Evolutionary conservation across 2,888 invertebrate species (phyloP).

Genomic region (Homarus gammarus): DNA sequence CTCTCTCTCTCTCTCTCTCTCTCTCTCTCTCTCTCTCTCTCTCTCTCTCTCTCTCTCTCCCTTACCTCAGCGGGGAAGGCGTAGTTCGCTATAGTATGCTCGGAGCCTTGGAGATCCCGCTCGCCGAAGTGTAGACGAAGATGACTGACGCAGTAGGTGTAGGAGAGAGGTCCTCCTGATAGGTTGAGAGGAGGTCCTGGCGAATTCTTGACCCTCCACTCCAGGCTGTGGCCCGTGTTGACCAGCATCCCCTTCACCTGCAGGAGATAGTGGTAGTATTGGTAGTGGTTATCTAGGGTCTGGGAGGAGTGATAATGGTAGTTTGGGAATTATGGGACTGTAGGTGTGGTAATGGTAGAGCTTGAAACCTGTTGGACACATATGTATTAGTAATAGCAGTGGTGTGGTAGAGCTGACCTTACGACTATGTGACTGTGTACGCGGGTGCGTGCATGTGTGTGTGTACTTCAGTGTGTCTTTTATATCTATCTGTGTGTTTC

Average conservation of each 20-base stretch:
- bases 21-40: too few species aligned
- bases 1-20: too few species aligned
- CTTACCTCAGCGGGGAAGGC: constrained; percentile 67
- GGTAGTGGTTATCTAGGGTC: background rate
- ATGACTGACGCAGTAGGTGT: constrained; percentile 59
- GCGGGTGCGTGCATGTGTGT: too few species aligned
- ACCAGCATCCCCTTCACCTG: constrained; percentile 55
- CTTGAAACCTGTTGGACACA: background rate
- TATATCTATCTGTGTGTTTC: too few species aligned
- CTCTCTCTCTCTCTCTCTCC: too few species aligned
- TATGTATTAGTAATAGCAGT: too few species aligned
- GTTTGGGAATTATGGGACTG: too few species aligned
- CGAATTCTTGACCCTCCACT: constrained; percentile 53
- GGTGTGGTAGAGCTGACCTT: too few species aligned
- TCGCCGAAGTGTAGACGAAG: constrained; percentile 68
- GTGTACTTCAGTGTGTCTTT: too few species aligned
- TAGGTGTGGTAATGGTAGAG: background rate
- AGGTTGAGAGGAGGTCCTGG: constrained; percentile 53
- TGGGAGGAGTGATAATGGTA: too few species aligned
- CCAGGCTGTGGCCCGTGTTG: constrained; percentile 73
- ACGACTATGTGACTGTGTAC: too few species aligned
- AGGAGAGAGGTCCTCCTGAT: constrained; percentile 55
- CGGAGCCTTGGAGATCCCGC: constrained; percentile 66
- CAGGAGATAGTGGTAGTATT: background rate
- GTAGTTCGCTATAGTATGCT: constrained; percentile 73